Evolutionary conservation across 2,113 vertebrate species (phyloP), one percentile per base, ranked within the genome.

Genomic region (Ovis canadensis): DNA sequence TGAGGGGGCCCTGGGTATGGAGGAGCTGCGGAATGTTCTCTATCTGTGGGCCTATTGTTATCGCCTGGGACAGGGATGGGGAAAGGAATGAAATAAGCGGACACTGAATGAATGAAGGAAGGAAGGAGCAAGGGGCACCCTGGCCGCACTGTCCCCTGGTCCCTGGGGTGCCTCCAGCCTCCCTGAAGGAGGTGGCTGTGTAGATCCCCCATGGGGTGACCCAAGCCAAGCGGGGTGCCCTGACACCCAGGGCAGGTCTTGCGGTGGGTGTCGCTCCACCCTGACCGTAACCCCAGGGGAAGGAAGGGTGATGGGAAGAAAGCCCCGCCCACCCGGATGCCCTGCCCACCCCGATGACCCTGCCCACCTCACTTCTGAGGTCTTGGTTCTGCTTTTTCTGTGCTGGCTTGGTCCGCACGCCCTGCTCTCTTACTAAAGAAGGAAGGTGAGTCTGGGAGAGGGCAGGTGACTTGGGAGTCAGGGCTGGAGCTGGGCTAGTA

Each of bases 341-440:
- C n/a, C 27, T 33, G 6, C 62, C 78, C 57, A 87, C 74, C 48
- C n/a, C 23, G 7, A 31, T 21, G 6, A 86, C 55, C 40, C 48
- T 5, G 0, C 50, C 74, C 13, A 45, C n/a, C 16, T 52, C 27
- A 7, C 57, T 21, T 10, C 59, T 4, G 29, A 27, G 33, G 4
- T 40, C 64, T 81, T 7, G 57, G 27, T 52, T 85, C 52, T 12
- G 10, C 33, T 27, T 40, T 90, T 45, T 45, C 83, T 36, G 43
- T 25, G 74, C 25, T 0, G 13, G 9, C 16, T n/a, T 19, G 27
- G 9, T 4, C 6, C 5, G 29, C 9, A 2, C 1, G 1, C 8
- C 27, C 33, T 1, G 23, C 48, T 33, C 9, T 27, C 87, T 15
- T 3, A 21, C 19, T 12, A n/a, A n/a, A 54, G 36, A 8, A 31